Base-by-base conservation (phyloP, 2,888 invertebrate genomes). In the Aphidius colemani region DNA sequence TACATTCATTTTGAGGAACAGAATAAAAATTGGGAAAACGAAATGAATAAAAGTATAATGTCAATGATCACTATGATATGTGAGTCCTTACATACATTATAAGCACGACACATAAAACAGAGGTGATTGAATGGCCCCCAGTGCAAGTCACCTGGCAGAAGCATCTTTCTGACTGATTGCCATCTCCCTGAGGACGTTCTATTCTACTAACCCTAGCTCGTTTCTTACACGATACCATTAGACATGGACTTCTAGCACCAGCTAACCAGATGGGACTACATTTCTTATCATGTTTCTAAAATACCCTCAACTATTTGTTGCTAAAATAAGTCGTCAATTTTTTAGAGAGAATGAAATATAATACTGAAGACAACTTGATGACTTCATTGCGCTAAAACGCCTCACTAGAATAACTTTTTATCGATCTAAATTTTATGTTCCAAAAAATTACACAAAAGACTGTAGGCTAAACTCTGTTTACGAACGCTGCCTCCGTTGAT, bases 121-220 rank as follows among this genome's bases (percentile, higher is more conserved):
- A 78, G 74, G 78, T 80, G 81, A 81, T 80, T 79, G 80, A 81
- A 74, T 76, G 77, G 71, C 75, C 76, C 74, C 75, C 69, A 68
- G 74, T 65, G 65, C 69, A 74, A 76, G 76, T 78, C 77, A 77
- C 77, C 77, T 75, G 71, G 72, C 70, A 70, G 74, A 74, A 75
- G 73, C 72, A 71, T 72, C 72, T 68, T 68, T 63, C 75, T 81
- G 80, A 81, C 75, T 80, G 81, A 81, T 81, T 75, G 78, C 76
- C 73, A 77, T 78, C 75, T 80, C 79, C 75, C 78, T 71, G 68
- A 69, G 69, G 75, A 72, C 66, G 57, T 49, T 53, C 49, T 53
- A 9, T 43, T 41, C 43, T 48, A 7, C 60, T 53, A 61, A 55
- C 43, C 39, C 56, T 62, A 59, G 63, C 9, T 53, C 64, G 45